Evolutionary conservation across 1,140 invertebrate species (phyloP), one percentile per base, ranked within the genome.

Genomic region (Pectinophora gossypiella): DNA sequence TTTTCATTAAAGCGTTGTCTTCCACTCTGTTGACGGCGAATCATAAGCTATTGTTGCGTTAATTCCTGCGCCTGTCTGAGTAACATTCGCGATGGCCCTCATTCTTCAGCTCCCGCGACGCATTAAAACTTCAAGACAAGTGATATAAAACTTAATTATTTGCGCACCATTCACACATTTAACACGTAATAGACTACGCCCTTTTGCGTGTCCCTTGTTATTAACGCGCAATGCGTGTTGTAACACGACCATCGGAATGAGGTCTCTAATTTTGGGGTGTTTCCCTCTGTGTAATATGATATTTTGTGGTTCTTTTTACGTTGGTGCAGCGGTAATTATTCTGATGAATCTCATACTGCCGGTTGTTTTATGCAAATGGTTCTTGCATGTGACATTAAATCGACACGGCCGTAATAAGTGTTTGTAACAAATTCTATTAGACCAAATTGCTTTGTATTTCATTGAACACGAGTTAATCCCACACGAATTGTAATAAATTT

Each of bases 1-100:
- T 68, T 68, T 68, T 64, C 64, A 68, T 68, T 68, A 68, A 68
- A 68, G n/a, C n/a, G n/a, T n/a, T 68, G 56, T 61, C 64, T 63
- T 42, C 42, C 49, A 61, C 54, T 32, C 45, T 52, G 56, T 59
- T 68, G 64, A 63, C 60, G 48, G n/a, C n/a, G n/a, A n/a, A n/a
- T n/a, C n/a, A n/a, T n/a, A n/a, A n/a, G n/a, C n/a, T n/a, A n/a
- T n/a, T n/a, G n/a, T n/a, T n/a, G n/a, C n/a, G n/a, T n/a, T n/a
- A n/a, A n/a, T n/a, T n/a, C n/a, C n/a, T n/a, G n/a, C n/a, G n/a
- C n/a, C n/a, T n/a, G n/a, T n/a, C n/a, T n/a, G n/a, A n/a, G n/a
- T n/a, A 27, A 6, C 23, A 27, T 12, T 6, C 5, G 23, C 23
- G 23, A 6, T 27, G 5, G 23, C 23, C 23, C 5, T 27, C 23